Evolutionary conservation across 2,113 vertebrate species (phyloP), one percentile per base, ranked within the genome.

Genomic region (Notothenia rossii): DNA sequence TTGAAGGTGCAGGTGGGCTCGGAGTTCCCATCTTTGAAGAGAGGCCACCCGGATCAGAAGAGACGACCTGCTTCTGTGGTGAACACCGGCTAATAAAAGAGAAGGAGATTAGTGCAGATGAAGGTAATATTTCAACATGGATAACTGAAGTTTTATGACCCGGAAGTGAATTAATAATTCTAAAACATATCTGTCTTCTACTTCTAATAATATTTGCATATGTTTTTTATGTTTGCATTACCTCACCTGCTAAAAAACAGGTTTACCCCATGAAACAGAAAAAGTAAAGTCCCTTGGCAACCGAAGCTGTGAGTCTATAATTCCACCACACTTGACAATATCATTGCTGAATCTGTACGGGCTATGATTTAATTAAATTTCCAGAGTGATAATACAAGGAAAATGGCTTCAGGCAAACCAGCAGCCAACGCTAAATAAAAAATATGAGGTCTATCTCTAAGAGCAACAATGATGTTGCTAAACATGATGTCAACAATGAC

Each of bases 1-100:
- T 74, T 40, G n/a, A 72, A 90, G 79, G 82, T 81, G 90, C 90
- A 92, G 93, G 90, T 90, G 91, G 82, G 82, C 68, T 83, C 60
- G 67, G 56, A 67, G 76, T 76, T 81, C 83, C 62, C 87, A 83
- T 77, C 89, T 93, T 88, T 89, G 85, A 86, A 66, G 86, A 55
- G 75, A 62, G 72, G 72, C 77, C 65, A 46, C 66, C 22, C 3
- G n/a, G 79, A 91, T 92, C 83, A 86, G 75, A 82, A 83, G 62
- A 54, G 73, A 79, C 72, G 51, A 58, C 22, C 48, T 1, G 72
- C 79, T 91, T 86, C 77, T 88, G 86, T 84, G 86, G 66, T 62
- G 29, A 88, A 70, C 75, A 36, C 62, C 11, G 15, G 66, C 72
- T 81, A 87, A 88, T 84, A 90, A 81, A 86, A 58, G 78, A 75